Percentiles rank a stretch among this genome's conserved stretches.
Conservation (phyloP, 1,140 invertebrate species). For the Ruditapes philippinarum region DNA sequence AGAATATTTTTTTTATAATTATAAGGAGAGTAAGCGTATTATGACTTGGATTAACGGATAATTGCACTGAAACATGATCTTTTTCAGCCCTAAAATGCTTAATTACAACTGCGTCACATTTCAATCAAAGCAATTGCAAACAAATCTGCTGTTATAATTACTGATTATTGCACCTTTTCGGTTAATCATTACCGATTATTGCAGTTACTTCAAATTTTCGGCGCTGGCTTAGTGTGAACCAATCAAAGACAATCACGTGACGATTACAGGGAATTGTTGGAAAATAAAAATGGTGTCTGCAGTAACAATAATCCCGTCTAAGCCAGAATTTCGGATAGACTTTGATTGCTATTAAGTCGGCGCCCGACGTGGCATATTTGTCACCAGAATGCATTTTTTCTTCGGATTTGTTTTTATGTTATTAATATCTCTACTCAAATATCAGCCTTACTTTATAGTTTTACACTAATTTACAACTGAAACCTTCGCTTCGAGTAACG, state of each 20-base stretch:
- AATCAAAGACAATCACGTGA: neutral
- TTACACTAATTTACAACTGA: too few species aligned
- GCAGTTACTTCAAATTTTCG: constrained; percentile 11
- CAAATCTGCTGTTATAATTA: neutral
- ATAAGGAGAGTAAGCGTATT: too few species aligned
- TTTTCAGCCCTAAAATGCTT: neutral
- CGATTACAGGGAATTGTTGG: neutral
- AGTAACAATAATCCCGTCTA: constrained; percentile 18
- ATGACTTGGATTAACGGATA: too few species aligned
- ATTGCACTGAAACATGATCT: too few species aligned
- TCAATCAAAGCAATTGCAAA: neutral
- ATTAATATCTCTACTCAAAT: too few species aligned
- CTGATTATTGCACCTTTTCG: constrained; percentile 19
- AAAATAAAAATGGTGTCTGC: neutral
- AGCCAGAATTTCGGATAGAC: neutral
- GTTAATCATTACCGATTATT: neutral
- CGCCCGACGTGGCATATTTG: constrained; percentile 1
- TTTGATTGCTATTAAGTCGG: constrained; percentile 27
- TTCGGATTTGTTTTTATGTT: neutral
- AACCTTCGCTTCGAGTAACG: too few species aligned
- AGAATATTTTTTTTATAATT: too few species aligned
- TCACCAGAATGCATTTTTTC: neutral
- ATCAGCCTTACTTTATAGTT: too few species aligned
- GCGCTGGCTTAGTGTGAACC: neutral
- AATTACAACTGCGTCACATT: neutral